Evolutionary conservation across 1,140 invertebrate species (phyloP), one percentile per base, ranked within the genome.

Genomic region (Drosophila navojoa): DNA sequence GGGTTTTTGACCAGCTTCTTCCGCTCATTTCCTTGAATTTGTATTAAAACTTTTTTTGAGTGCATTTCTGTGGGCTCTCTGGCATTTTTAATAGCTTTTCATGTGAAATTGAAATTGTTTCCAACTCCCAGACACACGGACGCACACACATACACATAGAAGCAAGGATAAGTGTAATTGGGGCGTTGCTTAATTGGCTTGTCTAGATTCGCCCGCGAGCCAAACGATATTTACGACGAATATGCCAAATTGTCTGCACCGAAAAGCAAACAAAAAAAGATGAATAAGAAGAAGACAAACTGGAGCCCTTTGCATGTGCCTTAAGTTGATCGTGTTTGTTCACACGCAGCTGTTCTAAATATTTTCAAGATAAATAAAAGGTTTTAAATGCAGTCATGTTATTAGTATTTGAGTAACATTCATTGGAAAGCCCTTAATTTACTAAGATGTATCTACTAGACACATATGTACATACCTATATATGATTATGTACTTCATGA

Each of bases 21-120:
- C 82, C 82, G 82, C 61, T 89, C 79, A 89, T 87, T 87, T 87
- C 82, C 82, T 89, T 89, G 82, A 87, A 77, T 89, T 89, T 57
- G 82, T 87, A 82, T 87, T 89, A 87, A 67, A 87, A 89, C 69
- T 79, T 52, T 38, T 50, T 54, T 54, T 89, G 79, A 87, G 84
- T 79, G 79, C 69, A 55, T 79, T 79, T 87, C 74, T 78, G 64
- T 77, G 60, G 57, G 71, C 77, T 79, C 61, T 54, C 60, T 32
- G 63, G 55, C 50, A 35, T 16, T 81, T 82, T 84, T 87, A 87
- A 87, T 87, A 89, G 82, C 82, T 89, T 87, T 87, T 87, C 82
- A 79, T 64, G 76, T 87, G 84, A 87, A 87, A 79, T 63, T 76
- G 79, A 87, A 87, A 82, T 63, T 76, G 68, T 81, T 87, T 70